phyloP scores from a whole-genome alignment of 1,140 invertebrate species.

The Lepidurus packardi region DNA sequence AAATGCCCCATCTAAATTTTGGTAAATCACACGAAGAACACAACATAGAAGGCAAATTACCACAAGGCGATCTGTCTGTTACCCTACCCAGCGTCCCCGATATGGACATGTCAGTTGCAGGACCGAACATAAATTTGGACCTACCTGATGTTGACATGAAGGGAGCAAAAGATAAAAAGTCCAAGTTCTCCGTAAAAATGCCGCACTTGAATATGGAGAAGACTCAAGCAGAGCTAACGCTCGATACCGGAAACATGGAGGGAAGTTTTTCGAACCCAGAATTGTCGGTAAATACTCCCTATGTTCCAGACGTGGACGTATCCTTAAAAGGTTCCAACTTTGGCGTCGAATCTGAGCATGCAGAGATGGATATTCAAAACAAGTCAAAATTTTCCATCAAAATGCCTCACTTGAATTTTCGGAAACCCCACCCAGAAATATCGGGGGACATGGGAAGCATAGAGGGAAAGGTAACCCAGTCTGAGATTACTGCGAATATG shows the following conservation, averaged over 20 bases:
- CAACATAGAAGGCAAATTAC: too few relatives aligned
- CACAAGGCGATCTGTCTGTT: too few relatives aligned
- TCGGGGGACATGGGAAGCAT: neutral
- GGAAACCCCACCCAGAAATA: neutral
- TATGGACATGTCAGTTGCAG: neutral
- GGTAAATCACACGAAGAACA: neutral
- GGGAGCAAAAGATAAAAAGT: neutral
- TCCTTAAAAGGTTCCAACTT: neutral
- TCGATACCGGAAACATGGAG: neutral
- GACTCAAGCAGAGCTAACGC: neutral
- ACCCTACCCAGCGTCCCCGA: neutral
- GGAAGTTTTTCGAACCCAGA: neutral
- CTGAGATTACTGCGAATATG: neutral
- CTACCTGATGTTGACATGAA: constrained; percentile 25
- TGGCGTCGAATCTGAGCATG: neutral
- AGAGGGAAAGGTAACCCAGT: neutral
- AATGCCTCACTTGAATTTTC: neutral
- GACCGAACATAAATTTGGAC: neutral
- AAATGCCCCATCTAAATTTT: neutral
- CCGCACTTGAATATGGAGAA: neutral
- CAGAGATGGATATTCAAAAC: neutral
- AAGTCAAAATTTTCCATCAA: constrained; percentile 20
- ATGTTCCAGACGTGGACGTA: neutral
- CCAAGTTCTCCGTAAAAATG: neutral
- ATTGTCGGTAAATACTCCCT: neutral